A percentile compares a stretch with the other conserved stretches of the same genome.
Conservation (phyloP, 2,113 vertebrate genomes). For the Fregetta grallaria region DNA sequence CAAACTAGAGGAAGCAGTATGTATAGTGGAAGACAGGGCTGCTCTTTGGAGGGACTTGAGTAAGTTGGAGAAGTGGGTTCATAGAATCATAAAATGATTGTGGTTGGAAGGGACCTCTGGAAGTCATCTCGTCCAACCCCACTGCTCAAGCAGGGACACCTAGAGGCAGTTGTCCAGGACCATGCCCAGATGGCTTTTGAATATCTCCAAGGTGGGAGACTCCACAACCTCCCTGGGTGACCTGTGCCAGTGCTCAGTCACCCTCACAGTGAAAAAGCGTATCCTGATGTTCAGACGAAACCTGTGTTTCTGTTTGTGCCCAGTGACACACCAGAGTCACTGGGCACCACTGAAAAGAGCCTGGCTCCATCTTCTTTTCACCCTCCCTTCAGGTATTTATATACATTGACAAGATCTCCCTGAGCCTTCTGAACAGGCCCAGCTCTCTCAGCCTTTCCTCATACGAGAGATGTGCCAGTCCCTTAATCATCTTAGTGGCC, state of each 20-base stretch:
- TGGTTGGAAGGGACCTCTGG: background rate
- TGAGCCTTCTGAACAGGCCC: background rate
- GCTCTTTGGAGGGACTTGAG: background rate
- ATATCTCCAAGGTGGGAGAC: background rate
- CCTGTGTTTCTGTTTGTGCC: background rate
- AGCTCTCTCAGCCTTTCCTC: background rate
- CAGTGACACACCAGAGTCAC: background rate
- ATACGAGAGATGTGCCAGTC: background rate
- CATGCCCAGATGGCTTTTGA: background rate
- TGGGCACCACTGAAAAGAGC: background rate
- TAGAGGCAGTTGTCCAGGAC: background rate
- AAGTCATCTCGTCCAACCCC: background rate
- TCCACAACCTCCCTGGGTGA: background rate
- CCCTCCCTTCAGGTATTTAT: background rate
- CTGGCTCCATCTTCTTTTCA: background rate
- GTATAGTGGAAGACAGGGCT: background rate
- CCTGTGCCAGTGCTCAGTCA: background rate
- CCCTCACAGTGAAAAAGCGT: background rate
- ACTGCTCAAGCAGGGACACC: background rate
- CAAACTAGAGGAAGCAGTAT: background rate
- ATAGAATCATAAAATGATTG: background rate
- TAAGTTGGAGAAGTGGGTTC: background rate
- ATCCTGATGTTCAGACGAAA: background rate
- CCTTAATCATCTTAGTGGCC: background rate
- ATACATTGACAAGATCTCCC: background rate